Conservation (phyloP, 2,113 vertebrate species). For the Mionectes macconnelli region DNA sequence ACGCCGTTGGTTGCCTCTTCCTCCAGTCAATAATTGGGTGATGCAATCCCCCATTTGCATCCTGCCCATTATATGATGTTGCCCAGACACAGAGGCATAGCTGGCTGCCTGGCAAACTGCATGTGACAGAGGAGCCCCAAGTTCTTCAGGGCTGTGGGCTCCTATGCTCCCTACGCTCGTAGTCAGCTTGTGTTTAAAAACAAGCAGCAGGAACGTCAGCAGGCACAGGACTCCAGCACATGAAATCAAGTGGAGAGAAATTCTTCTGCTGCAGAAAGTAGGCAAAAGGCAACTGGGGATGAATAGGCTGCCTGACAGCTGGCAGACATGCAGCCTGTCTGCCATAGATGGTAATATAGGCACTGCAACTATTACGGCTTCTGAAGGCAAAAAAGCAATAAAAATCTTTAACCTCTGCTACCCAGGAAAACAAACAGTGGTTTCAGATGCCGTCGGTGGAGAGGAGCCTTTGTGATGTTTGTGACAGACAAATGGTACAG, state of each 20-base stretch:
- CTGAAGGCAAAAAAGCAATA: constrained; percentile 15
- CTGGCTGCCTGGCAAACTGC: background rate
- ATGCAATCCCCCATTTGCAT: background rate
- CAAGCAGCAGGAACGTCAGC: background rate
- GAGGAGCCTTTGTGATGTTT: background rate
- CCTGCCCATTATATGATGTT: background rate
- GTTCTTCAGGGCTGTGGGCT: background rate
- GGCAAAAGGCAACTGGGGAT: constrained; percentile 67
- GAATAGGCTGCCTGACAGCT: constrained; percentile 63
- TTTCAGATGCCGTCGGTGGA: background rate
- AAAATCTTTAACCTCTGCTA: constrained; percentile 51
- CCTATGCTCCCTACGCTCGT: background rate
- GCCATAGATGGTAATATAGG: constrained; percentile 66
- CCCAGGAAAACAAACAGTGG: background rate
- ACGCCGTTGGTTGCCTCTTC: background rate
- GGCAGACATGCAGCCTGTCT: constrained; percentile 38
- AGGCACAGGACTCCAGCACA: background rate
- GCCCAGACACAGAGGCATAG: background rate
- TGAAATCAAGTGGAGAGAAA: constrained; percentile 29
- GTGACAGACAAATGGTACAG: background rate
- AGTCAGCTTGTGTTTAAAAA: background rate
- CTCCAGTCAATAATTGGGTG: accelerated
- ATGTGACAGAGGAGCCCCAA: background rate
- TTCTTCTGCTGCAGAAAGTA: constrained; percentile 55
- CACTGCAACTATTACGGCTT: constrained; percentile 41